A percentile compares a stretch with the other conserved stretches of the same genome.
Evolutionary conservation across 2,113 vertebrate species (phyloP).

Genomic region (Campylomormyrus numenius): DNA sequence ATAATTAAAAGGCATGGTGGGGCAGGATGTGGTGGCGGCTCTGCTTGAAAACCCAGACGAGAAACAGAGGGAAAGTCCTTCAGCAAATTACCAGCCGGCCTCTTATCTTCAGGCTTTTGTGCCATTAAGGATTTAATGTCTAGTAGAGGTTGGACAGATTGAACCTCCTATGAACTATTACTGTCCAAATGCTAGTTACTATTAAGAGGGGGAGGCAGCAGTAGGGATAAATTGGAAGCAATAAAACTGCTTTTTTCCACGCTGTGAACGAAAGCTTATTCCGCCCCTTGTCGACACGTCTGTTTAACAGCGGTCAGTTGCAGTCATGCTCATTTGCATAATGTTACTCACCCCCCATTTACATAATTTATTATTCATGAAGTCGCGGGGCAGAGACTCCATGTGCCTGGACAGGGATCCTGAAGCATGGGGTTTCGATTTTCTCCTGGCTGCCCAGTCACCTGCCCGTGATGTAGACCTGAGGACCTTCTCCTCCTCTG

Average conservation of each 20-base stretch:
- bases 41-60: not conserved
- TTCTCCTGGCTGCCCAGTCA: not conserved
- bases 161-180: not conserved
- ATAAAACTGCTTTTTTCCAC: not conserved
- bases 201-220: not conserved
- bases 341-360: not conserved
- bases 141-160: not conserved
- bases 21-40: not conserved
- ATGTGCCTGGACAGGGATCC: not conserved
- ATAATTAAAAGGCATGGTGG: not conserved
- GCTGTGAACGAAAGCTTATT: not conserved
- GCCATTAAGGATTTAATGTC: not conserved
- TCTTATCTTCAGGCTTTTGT: constrained; percentile 1
- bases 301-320: not conserved
- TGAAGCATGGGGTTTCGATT: not conserved
- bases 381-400: not conserved
- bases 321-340: not conserved
- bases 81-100: not conserved
- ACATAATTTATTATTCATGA: not conserved
- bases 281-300: not conserved
- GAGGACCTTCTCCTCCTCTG: not conserved
- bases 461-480: not conserved
- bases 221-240: not conserved
- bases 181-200: not conserved
- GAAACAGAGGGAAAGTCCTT: not conserved